Base-by-base conservation (phyloP, 1,140 invertebrate genomes). In the Trachymyrmex cornetzi region DNA sequence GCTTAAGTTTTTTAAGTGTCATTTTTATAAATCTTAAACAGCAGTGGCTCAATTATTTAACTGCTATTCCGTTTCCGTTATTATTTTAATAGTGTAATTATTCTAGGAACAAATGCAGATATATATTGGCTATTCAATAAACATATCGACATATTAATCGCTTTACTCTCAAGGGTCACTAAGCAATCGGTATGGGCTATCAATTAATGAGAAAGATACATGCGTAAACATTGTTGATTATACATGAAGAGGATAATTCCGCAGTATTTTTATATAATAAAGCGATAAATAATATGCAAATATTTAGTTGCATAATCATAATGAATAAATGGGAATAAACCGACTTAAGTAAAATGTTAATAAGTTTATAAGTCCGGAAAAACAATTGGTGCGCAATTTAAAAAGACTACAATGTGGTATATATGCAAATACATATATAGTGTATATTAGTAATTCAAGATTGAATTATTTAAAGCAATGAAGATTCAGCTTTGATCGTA, bases 131-230 rank as follows among this genome's bases (percentile, higher is more conserved):
- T 22, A 38, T 38, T 64, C 0, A 38, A 80, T 38, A 69, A 34
- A 81, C 5, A 64, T 48, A 63, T 64, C 9, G 0, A n/a, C 3
- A n/a, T 22, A 50, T 67, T 53, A 69, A 71, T 71, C 34, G 14
- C 11, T 6, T 63, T 22, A 44, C 1, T 22, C 3, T n/a, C 38
- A 48, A 63, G 55, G n/a, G 38, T 84, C 38, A 74, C 14, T 59
- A 74, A 19, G 38, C 61, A 50, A 61, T 61, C 34, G 34, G 48
- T 55, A 81, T 27, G 6, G 3, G 19, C 22, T 74, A 82, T 82
- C 53, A 59, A 44, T 84, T 61, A 61, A 82, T 82, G 38, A 74
- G 5, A 59, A 22, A 61, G 5, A 72, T 53, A 30, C 71, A 24
- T 19, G n/a, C 22, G 50, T 11, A 59, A n/a, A 71, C 9, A 57